Conservation (phyloP, 2,113 vertebrate species). For the Onychorhynchus coronatus region DNA sequence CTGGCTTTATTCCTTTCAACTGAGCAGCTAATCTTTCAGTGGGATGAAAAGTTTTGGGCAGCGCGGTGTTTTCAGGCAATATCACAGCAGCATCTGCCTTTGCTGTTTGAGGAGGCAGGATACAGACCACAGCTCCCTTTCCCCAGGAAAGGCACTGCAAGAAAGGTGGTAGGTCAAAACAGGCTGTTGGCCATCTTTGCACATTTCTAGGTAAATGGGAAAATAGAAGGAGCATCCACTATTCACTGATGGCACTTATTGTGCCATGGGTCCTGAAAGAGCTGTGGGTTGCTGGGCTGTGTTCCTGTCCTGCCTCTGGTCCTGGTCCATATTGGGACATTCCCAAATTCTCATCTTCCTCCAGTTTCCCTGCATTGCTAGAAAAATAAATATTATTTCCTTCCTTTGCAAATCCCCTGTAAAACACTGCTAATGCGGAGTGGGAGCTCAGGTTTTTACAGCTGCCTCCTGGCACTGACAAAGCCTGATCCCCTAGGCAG, state of each 20-base stretch:
- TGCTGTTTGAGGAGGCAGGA: background rate
- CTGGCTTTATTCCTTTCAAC: background rate
- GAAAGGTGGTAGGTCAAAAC: background rate
- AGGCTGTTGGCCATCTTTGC: background rate
- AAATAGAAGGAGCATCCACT: background rate
- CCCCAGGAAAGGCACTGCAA: background rate
- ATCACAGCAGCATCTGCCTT: background rate
- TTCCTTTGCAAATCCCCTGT: background rate
- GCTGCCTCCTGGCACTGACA: background rate
- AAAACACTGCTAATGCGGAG: background rate
- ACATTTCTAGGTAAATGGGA: accelerated
- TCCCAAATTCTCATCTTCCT: background rate
- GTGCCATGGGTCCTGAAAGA: background rate
- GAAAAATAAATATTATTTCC: background rate
- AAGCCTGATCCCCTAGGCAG: background rate
- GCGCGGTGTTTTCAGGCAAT: background rate
- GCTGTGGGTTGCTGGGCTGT: background rate
- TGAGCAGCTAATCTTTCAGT: background rate
- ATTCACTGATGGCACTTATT: background rate
- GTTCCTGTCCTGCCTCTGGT: background rate
- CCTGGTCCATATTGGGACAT: background rate
- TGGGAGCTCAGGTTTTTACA: background rate
- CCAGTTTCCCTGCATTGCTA: background rate
- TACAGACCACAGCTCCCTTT: background rate
- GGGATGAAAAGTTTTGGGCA: background rate